These are phyloP conservation scores for Rhodophaea formosa DNA, from an alignment of 2,888 invertebrate species.

Conservation along the genomic window DNA sequence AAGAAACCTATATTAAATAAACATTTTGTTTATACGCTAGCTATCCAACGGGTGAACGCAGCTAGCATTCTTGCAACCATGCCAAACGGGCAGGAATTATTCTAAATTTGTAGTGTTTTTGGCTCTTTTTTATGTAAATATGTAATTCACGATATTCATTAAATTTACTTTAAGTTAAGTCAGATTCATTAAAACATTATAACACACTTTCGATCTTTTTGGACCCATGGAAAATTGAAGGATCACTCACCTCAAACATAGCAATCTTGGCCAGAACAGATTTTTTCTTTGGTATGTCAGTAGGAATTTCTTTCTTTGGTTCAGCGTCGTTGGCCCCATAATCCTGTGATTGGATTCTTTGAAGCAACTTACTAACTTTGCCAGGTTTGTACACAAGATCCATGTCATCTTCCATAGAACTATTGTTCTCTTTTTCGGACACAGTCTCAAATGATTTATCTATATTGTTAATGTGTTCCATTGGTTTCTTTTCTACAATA, in stretches of 20 bases:
- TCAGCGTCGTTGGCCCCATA: slow-evolving; percentile 18
- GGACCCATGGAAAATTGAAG: neutral
- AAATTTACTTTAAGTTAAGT: no score
- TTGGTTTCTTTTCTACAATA: neutral
- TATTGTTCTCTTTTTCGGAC: neutral
- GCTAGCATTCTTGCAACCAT: no score
- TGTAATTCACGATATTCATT: no score
- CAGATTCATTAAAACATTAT: no score
- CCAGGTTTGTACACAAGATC: slow-evolving; percentile 41
- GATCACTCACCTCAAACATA: slow-evolving; percentile 62
- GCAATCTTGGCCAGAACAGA: slow-evolving; percentile 63
- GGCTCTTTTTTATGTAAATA: no score
- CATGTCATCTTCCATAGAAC: slow-evolving; percentile 17
- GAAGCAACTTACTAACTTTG: slow-evolving; percentile 44
- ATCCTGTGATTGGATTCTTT: slow-evolving; percentile 7
- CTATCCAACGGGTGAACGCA: no score
- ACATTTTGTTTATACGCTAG: no score
- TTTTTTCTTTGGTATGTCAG: slow-evolving; percentile 47
- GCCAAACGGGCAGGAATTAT: no score
- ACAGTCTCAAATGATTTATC: neutral
- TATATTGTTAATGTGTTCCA: neutral
- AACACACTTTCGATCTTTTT: no score
- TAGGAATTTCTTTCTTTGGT: slow-evolving; percentile 31
- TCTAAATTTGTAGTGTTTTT: no score
- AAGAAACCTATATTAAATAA: no score